Percentiles rank a stretch among this genome's conserved stretches.
Conservation (phyloP, 2,888 invertebrate genomes). For the Epinotia bilunana region DNA sequence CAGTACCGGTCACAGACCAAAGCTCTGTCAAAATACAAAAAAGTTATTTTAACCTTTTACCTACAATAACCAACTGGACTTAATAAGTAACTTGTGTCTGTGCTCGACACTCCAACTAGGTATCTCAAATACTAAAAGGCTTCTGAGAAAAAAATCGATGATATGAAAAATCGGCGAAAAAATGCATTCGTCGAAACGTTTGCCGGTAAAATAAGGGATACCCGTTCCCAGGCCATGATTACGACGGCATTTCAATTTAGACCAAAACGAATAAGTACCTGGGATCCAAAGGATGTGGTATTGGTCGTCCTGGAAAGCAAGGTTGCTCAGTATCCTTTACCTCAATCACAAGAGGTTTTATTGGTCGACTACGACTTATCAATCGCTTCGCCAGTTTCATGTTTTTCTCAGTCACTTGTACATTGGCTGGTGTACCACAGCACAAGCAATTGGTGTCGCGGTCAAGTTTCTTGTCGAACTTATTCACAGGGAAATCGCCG, state of each 20-base stretch:
- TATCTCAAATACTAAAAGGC: too few species aligned
- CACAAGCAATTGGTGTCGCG: conserved; percentile 35
- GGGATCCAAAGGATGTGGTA: conserved; percentile 32
- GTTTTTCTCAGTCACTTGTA: background rate
- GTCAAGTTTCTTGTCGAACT: conserved; percentile 27
- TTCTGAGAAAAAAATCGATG: too few species aligned
- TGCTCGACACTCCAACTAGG: too few species aligned
- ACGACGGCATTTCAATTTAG: too few species aligned
- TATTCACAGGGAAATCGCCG: conserved; percentile 20
- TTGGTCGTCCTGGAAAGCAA: conserved; percentile 34
- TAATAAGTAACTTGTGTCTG: too few species aligned
- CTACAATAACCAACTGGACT: too few species aligned
- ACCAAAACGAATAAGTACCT: conserved; percentile 3
- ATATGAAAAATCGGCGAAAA: too few species aligned
- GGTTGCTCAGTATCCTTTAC: background rate
- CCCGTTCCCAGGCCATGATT: too few species aligned
- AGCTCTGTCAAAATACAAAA: conserved; percentile 4
- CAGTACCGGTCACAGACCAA: background rate
- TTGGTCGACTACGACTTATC: background rate
- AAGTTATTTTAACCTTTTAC: background rate
- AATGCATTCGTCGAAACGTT: too few species aligned
- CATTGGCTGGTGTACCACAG: conserved; percentile 32
- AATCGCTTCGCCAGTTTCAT: background rate
- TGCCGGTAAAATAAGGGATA: too few species aligned
- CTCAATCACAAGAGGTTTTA: background rate